Conservation (phyloP, 1,140 invertebrate species). For the Leptopilina clavipes region DNA sequence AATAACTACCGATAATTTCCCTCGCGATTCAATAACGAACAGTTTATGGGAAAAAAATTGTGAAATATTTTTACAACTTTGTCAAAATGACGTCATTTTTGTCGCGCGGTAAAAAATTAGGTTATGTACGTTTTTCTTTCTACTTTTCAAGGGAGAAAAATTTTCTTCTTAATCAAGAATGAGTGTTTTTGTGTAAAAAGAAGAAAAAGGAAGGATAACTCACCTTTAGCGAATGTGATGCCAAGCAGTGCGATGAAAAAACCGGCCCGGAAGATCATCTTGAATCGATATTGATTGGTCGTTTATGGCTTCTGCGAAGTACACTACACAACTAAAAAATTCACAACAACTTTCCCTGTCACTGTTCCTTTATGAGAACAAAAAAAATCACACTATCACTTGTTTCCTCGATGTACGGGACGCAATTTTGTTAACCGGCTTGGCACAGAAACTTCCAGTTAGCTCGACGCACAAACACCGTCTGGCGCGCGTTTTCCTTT, state of each 20-base stretch:
- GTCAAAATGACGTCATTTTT: too few relatives aligned
- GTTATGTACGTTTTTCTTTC: neutral
- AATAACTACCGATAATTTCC: neutral
- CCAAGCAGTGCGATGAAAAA: constrained; percentile 49
- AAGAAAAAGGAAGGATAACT: neutral
- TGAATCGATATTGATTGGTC: constrained; percentile 46
- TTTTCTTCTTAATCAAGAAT: too few relatives aligned
- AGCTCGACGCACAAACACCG: constrained; percentile 67
- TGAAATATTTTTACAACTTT: too few relatives aligned
- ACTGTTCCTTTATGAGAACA: neutral
- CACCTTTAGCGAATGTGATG: constrained; percentile 54
- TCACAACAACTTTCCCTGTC: constrained; percentile 33
- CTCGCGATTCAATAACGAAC: too few relatives aligned
- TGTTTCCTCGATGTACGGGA: constrained; percentile 33
- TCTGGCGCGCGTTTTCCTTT: constrained; percentile 67
- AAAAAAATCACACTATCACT: constrained; percentile 15
- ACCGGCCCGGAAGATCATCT: constrained; percentile 50
- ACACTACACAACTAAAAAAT: constrained; percentile 35
- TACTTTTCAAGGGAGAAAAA: neutral
- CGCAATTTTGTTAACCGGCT: constrained; percentile 45
- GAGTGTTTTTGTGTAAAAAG: neutral
- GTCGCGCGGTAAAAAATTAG: neutral
- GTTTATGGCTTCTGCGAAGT: constrained; percentile 27
- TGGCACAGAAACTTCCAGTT: constrained; percentile 57
- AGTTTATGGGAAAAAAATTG: too few relatives aligned